Evolutionary conservation across 2,888 invertebrate genomes (phyloP).

Genomic region (Boloria euphrosyne): DNA sequence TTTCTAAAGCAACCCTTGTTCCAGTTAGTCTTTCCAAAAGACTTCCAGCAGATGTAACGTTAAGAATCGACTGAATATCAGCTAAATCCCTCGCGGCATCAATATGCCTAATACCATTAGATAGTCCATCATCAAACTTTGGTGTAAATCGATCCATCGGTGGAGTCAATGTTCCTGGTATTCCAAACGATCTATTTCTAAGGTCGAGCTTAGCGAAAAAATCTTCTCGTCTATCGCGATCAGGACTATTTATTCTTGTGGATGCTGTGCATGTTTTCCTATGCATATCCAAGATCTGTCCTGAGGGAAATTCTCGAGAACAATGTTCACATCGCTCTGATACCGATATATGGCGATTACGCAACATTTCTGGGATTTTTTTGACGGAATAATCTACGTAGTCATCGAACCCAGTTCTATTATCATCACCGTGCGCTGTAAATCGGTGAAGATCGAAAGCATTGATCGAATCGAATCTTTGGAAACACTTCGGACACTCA

Average conservation of each 20-base stretch:
- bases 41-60: slow-evolving; percentile 87
- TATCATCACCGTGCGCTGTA: slow-evolving; percentile 83
- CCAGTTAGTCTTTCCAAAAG: slow-evolving; percentile 84
- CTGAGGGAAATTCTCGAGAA: slow-evolving; percentile 87
- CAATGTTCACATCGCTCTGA: slow-evolving; percentile 86
- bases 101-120: slow-evolving; percentile 71
- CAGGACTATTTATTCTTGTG: slow-evolving; percentile 73
- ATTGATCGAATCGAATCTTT: slow-evolving; percentile 88
- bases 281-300: slow-evolving; percentile 86
- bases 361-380: slow-evolving; percentile 90
- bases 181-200: slow-evolving; percentile 85
- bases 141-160: slow-evolving; percentile 72
- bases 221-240: slow-evolving; percentile 86
- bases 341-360: slow-evolving; percentile 84
- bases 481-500: slow-evolving; percentile 88
- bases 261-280: slow-evolving; percentile 72
- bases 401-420: slow-evolving; percentile 86
- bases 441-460: slow-evolving; percentile 87
- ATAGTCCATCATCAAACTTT: slow-evolving; percentile 65
- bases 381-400: slow-evolving; percentile 91
- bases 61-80: slow-evolving; percentile 92
- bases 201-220: slow-evolving; percentile 92
- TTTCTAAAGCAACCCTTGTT: slow-evolving; percentile 69
- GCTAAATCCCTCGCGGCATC: slow-evolving; percentile 89
- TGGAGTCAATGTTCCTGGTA: slow-evolving; percentile 73